These are phyloP conservation scores for Melanogrammus aeglefinus DNA, from an alignment of 2,797 vertebrate genomes.

Conservation along the genomic window DNA sequence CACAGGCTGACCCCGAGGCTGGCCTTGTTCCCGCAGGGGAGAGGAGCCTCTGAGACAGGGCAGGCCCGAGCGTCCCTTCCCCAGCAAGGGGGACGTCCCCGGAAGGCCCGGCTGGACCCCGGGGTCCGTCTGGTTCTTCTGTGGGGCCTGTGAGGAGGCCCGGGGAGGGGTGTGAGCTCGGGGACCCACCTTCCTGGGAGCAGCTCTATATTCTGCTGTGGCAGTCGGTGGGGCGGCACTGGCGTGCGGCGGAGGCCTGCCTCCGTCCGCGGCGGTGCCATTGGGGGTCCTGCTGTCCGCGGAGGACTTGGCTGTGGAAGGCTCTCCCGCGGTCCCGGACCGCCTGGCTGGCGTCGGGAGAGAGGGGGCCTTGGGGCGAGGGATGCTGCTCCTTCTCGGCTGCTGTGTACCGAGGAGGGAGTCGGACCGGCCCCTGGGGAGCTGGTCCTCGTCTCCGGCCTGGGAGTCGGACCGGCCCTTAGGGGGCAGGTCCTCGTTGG, in stretches of 20 bases:
- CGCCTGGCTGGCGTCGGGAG: constrained; percentile 32
- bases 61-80: constrained; percentile 35
- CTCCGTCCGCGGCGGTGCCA: constrained; percentile 14
- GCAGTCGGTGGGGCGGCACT: constrained; percentile 22
- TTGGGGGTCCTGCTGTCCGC: constrained; percentile 19
- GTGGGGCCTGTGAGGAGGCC: constrained; percentile 15
- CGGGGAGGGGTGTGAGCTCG: constrained; percentile 22
- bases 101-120: constrained; percentile 8
- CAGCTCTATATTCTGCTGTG: constrained; percentile 25
- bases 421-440: background rate
- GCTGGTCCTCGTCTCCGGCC: too few relatives aligned
- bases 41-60: constrained; percentile 36
- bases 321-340: constrained; percentile 44
- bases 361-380: constrained; percentile 40
- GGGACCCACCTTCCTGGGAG: constrained; percentile 28
- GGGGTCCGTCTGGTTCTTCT: constrained; percentile 27
- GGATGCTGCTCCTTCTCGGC: constrained; percentile 46
- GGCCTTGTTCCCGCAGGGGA: constrained; percentile 27
- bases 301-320: constrained; percentile 25
- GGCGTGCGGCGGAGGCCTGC: constrained; percentile 21
- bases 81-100: constrained; percentile 36
- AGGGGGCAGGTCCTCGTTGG: background rate
- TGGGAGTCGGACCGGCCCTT: background rate
- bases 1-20: constrained; percentile 19
- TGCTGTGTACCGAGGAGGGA: background rate